Evolutionary conservation across 2,113 vertebrate species (phyloP).

Genomic region (Tetrao urogallus): DNA sequence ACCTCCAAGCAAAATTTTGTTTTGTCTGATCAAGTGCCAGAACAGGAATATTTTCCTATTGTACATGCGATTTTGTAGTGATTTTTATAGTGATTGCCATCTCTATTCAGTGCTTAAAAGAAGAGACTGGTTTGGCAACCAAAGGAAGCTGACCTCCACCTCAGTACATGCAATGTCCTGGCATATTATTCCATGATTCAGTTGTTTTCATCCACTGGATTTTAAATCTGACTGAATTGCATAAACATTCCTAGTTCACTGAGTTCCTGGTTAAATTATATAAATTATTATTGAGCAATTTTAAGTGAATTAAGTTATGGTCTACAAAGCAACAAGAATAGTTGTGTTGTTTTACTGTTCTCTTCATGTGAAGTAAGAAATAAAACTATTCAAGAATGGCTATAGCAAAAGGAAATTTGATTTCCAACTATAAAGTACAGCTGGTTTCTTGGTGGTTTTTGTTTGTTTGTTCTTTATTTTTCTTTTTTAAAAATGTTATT

Average conservation of each 20-base stretch:
- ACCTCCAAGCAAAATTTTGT: slow-evolving; percentile 11
- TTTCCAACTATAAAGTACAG: neutral
- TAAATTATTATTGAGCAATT: neutral
- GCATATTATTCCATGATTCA: neutral
- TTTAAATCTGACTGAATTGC: neutral
- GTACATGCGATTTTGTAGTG: neutral
- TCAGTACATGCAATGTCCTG: neutral
- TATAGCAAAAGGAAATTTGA: neutral
- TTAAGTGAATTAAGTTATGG: neutral
- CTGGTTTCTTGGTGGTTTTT: neutral
- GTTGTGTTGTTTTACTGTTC: neutral
- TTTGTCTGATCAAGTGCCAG: slow-evolving; percentile 4
- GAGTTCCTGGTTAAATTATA: neutral
- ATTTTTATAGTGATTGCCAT: neutral
- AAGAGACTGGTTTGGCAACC: neutral
- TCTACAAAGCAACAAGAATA: neutral
- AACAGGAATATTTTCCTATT: neutral
- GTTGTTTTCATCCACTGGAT: neutral
- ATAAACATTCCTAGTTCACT: neutral
- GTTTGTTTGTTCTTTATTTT: neutral
- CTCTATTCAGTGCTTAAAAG: neutral
- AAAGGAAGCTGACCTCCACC: neutral
- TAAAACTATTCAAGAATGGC: neutral
- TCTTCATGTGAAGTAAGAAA: neutral
- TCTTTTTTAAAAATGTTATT: neutral